Base-by-base conservation (phyloP, 37 sponge, comb jelly and placozoan species). In the Axinella damicornis region DNA sequence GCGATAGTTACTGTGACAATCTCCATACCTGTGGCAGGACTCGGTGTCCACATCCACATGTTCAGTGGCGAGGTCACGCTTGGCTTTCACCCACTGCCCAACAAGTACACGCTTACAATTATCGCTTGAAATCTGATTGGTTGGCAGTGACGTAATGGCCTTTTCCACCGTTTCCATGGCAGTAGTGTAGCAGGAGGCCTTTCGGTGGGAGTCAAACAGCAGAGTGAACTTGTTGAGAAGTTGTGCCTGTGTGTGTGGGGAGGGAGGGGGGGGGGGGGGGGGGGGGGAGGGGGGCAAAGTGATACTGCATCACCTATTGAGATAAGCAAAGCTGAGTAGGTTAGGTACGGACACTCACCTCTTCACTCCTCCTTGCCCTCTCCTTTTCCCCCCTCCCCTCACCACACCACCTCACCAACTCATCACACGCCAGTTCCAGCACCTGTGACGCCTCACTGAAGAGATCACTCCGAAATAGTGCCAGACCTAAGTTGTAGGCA, bases 371-470 rank as follows among this genome's bases (percentile, higher is more conserved):
- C 46, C 46, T 12, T 9, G 9, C 46, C 46, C 4, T 9, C 46
- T 46, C 46, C 46, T 46, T 9, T 46, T 46, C 73, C 2, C 32
- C 69, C 33, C 68, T 76, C 40, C 40, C 41, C 19, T 76, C 62
- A 2, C 60, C 32, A 31, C 78, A 74, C 89, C 89, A 89, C 2
- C 21, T 19, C 28, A 30, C 14, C 52, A 89, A 63, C 78, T 81
- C 75, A 15, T 61, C 35, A 34, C 75, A 83, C 18, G 78, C 83
- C 22, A 81, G 70, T 14, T 59, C 62, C 13, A 89, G 39, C 13
- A 80, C 57, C 12, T 28, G 71, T 4, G 28, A 9, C 57, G 84
- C 72, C 17, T 83, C 55, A 0, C 28, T 53, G 11, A 31, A 46
- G 34, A 55, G 19, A 12, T 65, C 71, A 5, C 31, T 13, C 39